A percentile compares a stretch with the other conserved stretches of the same genome.
Evolutionary conservation across 1,140 invertebrate genomes (phyloP).

Genomic region (Frieseomelitta varia): DNA sequence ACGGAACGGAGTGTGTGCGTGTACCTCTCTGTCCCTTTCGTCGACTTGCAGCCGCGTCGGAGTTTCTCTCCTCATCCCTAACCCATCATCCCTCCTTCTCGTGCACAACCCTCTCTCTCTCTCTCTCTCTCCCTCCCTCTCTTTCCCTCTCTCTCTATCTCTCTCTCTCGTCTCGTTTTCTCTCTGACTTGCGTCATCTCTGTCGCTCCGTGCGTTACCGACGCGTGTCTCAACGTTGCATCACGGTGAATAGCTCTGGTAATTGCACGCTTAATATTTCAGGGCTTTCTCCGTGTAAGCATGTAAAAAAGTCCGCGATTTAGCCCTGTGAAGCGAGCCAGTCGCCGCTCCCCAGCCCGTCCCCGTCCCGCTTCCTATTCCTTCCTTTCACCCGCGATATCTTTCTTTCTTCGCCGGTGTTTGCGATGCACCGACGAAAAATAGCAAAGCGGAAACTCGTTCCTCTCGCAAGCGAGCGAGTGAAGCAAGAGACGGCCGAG

Average conservation of each 20-base stretch:
- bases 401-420: conserved; percentile 60
- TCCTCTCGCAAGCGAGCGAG: conserved; percentile 38
- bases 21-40: conserved; percentile 50
- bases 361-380: conserved; percentile 45
- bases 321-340: conserved; percentile 68
- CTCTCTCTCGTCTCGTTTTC: conserved; percentile 6
- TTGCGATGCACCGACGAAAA: conserved; percentile 67
- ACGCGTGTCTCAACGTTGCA: conserved; percentile 75
- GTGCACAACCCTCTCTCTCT: background rate
- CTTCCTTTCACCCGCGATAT: conserved; percentile 53
- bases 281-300: conserved; percentile 78
- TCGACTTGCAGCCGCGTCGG: conserved; percentile 33
- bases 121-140: background rate
- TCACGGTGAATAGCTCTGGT: conserved; percentile 80
- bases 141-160: conserved; percentile 16
- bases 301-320: conserved; percentile 77
- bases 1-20: conserved; percentile 51
- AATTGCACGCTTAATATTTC: conserved; percentile 83
- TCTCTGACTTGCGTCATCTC: conserved; percentile 4
- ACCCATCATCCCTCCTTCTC: conserved; percentile 5
- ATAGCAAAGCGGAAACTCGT: conserved; percentile 75
- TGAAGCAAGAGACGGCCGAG: background rate
- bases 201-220: conserved; percentile 45
- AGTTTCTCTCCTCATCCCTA: conserved; percentile 26
- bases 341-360: conserved; percentile 32